Base-by-base conservation (phyloP, 2,888 invertebrate genomes). In the Cosmorhoe ocellata region DNA sequence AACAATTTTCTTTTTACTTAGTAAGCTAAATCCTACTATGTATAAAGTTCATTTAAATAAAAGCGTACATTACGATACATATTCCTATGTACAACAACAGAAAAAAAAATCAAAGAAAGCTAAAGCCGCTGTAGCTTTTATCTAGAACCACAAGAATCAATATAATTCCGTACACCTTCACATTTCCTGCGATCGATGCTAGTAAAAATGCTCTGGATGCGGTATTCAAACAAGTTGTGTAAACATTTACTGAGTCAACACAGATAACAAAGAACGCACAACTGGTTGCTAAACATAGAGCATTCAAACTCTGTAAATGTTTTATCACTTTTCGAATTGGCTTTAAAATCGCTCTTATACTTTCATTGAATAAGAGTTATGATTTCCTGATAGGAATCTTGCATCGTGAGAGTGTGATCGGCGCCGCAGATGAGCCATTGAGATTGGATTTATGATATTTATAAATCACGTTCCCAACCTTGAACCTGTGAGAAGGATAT, bases 401-500 rank as follows among this genome's bases (percentile, higher is more conserved):
- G 59, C 60, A 67, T 80, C 87, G 88, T 88, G 88, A 84, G 86
- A 88, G 84, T 80, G 76, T 71, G 63, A 83, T 83, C 75, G 67
- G 66, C 68, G 70, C 66, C 62, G 59, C 67, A 74, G 81, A 81
- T 81, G 80, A 76, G 72, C 74, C 67, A 74, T 80, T 76, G 71
- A 74, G 80, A 84, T 85, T 80, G 79, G 73, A 84, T 86, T 85
- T 84, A 85, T 80, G 80, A 84, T 84, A 84, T 83, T 85, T 82
- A 74, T 70, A 80, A 81, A 84, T 84, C 84, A 86, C 82, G 85
- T 81, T 78, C 68, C 67, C 80, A 82, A 83, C 85, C 85, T 84
- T 88, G 84, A 86, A 83, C 81, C 76, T 73, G 67, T 74, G 80
- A 71, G 76, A 76, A 81, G 78, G 76, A 84, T 81, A 80, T 82